Conservation (phyloP, 2,113 vertebrate genomes). For the Rhinichthys klamathensis region DNA sequence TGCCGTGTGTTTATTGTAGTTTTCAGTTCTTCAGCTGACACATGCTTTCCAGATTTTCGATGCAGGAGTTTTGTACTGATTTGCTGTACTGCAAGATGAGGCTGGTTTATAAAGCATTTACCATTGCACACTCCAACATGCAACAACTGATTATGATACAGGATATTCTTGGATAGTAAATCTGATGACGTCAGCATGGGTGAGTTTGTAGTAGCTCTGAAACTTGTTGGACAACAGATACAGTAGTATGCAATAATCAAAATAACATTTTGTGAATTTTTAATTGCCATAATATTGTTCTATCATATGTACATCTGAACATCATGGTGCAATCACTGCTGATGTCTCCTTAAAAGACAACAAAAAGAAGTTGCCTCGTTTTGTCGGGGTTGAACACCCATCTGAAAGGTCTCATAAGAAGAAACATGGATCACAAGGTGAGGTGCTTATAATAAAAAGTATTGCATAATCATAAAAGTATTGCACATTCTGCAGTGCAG, state of each 20-base stretch:
- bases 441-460: not conserved
- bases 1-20: not conserved
- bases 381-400: not conserved
- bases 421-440: constrained; percentile 12
- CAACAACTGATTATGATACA: not conserved
- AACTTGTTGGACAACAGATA: not conserved
- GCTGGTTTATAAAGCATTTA: constrained; percentile 15
- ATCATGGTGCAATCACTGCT: not conserved
- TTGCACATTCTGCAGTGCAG: not conserved
- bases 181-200: constrained; percentile 40
- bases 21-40: not conserved
- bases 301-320: not conserved
- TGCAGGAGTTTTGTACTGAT: not conserved
- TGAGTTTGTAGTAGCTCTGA: constrained; percentile 34
- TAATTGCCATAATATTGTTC: not conserved
- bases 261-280: not conserved
- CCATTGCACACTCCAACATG: not conserved
- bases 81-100: constrained; percentile 33
- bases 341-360: constrained; percentile 38
- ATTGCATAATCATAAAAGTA: not conserved
- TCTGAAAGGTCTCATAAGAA: not conserved
- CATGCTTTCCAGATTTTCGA: not conserved
- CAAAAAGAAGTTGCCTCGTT: constrained; percentile 19
- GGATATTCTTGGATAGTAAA: not conserved
- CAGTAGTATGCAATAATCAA: not conserved